Conservation (phyloP, 2,113 vertebrate species). For the Fulica atra region DNA sequence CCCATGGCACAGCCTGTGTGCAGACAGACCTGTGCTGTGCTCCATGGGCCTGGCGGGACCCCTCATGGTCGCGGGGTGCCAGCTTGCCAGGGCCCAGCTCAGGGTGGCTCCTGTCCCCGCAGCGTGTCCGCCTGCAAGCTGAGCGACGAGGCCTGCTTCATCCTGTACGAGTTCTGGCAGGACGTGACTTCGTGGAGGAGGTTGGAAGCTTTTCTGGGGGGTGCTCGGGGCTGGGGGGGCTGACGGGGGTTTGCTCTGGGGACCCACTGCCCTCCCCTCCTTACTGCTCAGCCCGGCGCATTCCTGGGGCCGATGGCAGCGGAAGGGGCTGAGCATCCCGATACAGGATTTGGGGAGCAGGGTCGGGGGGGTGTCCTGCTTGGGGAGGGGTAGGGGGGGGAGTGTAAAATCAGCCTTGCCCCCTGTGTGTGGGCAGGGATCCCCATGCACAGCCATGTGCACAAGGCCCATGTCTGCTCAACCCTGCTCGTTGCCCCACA, state of each 20-base stretch:
- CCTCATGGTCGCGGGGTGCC: rapidly evolving
- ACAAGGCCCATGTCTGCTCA: background rate
- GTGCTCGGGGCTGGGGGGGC: background rate
- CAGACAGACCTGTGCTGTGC: background rate
- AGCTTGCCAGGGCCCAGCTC: background rate
- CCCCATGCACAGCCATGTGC: rapidly evolving
- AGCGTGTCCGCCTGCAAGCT: constrained; percentile 91
- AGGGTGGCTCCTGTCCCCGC: background rate
- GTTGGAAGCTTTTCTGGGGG: constrained; percentile 52
- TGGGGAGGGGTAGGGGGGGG: too few species aligned
- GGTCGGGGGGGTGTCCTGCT: background rate
- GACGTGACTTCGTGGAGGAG: constrained; percentile 94
- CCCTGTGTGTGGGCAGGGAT: rapidly evolving
- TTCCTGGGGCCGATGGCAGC: rapidly evolving
- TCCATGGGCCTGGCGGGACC: background rate
- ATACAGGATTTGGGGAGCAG: background rate
- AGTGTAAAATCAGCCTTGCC: background rate
- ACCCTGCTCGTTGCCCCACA: background rate
- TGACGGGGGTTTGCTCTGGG: background rate
- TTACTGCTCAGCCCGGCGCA: background rate
- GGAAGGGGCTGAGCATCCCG: background rate
- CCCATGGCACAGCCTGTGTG: rapidly evolving
- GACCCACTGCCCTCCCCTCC: background rate
- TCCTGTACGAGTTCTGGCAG: constrained; percentile 94
- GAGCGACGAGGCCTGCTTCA: constrained; percentile 83